Evolutionary conservation across 2,888 invertebrate genomes (phyloP).

Genomic region (Caenorhabditis macrosperma): DNA sequence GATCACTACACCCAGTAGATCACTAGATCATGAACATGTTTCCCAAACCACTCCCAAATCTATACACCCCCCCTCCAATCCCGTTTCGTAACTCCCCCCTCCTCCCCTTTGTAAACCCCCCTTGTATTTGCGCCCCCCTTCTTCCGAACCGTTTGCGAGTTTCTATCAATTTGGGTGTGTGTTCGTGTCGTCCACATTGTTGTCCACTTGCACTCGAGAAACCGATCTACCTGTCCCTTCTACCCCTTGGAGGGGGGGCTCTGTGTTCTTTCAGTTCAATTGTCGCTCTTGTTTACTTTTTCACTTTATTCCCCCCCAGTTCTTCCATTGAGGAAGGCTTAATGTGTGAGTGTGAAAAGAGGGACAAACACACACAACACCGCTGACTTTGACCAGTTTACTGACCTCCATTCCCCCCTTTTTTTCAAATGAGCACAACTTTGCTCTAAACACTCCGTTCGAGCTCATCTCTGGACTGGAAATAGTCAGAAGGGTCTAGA

Average conservation of each 20-base stretch:
- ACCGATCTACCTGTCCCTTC: too few relatives aligned
- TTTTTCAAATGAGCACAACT: conserved; percentile 15
- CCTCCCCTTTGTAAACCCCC: too few relatives aligned
- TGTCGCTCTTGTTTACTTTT: conserved; percentile 44
- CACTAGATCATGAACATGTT: too few relatives aligned
- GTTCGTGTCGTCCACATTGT: conserved; percentile 30
- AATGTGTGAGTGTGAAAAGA: conserved; percentile 24
- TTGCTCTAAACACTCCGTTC: conserved; percentile 12
- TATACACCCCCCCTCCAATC: background rate
- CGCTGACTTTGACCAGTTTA: conserved; percentile 8
- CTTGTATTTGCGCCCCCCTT: background rate
- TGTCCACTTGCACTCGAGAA: conserved; percentile 25
- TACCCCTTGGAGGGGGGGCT: too few relatives aligned
- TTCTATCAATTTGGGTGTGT: conserved; percentile 42
- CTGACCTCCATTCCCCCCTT: too few relatives aligned
- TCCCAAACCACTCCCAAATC: too few relatives aligned
- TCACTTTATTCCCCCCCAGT: conserved; percentile 57
- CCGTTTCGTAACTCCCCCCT: background rate
- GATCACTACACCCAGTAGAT: too few relatives aligned
- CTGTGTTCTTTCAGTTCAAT: conserved; percentile 36
- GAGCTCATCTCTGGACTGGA: conserved; percentile 12
- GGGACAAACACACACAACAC: conserved; percentile 15
- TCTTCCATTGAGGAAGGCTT: conserved; percentile 47
- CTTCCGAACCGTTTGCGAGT: background rate
- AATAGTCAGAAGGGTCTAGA: too few relatives aligned